Evolutionary conservation across 2,113 vertebrate genomes (phyloP), one percentile per base, ranked within the genome.

Genomic region (Tragelaphus imberbis): DNA sequence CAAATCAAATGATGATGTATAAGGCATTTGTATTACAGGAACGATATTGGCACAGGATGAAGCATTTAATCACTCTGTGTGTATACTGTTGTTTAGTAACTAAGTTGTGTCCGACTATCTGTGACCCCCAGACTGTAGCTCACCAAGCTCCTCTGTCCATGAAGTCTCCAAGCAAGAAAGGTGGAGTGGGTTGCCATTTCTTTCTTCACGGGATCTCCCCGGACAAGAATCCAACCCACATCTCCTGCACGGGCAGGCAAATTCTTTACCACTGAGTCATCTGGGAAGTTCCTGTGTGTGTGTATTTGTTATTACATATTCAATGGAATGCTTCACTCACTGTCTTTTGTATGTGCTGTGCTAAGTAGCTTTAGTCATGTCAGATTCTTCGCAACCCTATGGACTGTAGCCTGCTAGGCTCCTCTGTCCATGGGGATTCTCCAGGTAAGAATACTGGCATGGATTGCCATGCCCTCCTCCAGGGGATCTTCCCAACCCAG

Each of bases 1-100:
- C 36, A 97, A 91, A 94, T 40, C 75, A 90, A 92, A 87, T 77
- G 3, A 84, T 81, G n/a, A 91, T 47, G 30, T 92, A 75, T 84
- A 95, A 92, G 2, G 14, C 82, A 82, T 94, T 9, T 90, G 6
- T n/a, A 40, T 55, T 92, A 58, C n/a, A 95, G 23, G 55, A 82
- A 94, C n/a, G 13, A 92, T 63, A 14, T 58, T 89, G 81, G 25
- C 65, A 82, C n/a, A 49, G 84, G 7, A 97, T 51, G 27, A 89
- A 55, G 56, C 3, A 85, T 81, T 94, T 89, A 85, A 84, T 77
- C 40, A 87, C 16, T 65, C 53, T 44, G 12, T 75, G n/a, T 63
- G 25, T 36, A 2, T 84, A 49, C 30, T 15, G 23, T 44, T 44
- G 71, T 27, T 44, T 44, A 44, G 71, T 25, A 44, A 6, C 71